Conservation (phyloP, 1,140 invertebrate genomes). For the Apis florea region DNA sequence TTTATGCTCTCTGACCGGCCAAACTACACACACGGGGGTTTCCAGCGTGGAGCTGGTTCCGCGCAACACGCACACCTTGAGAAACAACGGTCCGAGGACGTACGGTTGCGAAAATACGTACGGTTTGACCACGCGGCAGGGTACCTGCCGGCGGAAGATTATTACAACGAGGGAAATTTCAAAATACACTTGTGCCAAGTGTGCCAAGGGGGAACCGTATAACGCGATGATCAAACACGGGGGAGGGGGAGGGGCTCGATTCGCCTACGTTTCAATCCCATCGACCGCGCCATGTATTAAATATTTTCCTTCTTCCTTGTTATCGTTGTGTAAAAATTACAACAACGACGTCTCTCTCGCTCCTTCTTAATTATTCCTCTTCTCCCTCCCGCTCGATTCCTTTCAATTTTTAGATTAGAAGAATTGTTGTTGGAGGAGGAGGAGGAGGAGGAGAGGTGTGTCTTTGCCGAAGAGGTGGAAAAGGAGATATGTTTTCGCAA, state of each 20-base stretch:
- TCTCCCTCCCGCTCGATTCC: too few relatives aligned
- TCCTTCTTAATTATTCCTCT: too few relatives aligned
- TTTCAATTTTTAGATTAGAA: too few relatives aligned
- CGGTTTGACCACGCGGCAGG: slow-evolving; percentile 41
- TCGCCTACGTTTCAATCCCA: slow-evolving; percentile 51
- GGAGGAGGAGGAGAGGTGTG: slow-evolving; percentile 23
- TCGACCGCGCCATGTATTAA: slow-evolving; percentile 48
- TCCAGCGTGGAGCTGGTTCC: too few relatives aligned
- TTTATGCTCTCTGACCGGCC: slow-evolving; percentile 79
- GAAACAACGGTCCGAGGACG: slow-evolving; percentile 38
- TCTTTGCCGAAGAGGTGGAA: too few relatives aligned
- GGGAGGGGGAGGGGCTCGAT: slow-evolving; percentile 46
- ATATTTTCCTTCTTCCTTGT: slow-evolving; percentile 43
- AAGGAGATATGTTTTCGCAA: slow-evolving; percentile 72
- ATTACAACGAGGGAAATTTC: slow-evolving; percentile 76
- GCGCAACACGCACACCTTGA: slow-evolving; percentile 57
- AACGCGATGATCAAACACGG: slow-evolving; percentile 77
- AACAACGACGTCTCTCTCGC: too few relatives aligned
- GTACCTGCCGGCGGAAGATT: slow-evolving; percentile 69
- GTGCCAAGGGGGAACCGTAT: slow-evolving; percentile 75
- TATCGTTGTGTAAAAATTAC: slow-evolving; percentile 11
- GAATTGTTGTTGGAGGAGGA: too few relatives aligned
- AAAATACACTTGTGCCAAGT: slow-evolving; percentile 77
- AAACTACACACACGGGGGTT: slow-evolving; percentile 62
- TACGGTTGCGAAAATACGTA: slow-evolving; percentile 65